Base-by-base conservation (phyloP, 2,888 invertebrate genomes). In the Yponomeuta evonymella region DNA sequence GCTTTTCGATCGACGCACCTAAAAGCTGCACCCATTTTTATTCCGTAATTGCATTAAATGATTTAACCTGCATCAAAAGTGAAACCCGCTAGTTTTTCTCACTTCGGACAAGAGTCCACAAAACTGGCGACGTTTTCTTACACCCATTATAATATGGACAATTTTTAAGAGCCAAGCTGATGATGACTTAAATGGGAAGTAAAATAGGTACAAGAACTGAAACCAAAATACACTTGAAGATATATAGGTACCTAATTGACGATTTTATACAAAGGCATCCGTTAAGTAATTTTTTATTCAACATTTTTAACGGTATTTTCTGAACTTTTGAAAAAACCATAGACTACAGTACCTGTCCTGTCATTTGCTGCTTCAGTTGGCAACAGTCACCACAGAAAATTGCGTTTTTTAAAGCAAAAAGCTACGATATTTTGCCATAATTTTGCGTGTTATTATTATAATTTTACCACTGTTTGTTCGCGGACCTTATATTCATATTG, bases 361-460 rank as follows among this genome's bases (percentile, higher is more conserved):
- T 87, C 89, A 90, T 81, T 85, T 86, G 82, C 80, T 79, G 82
- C 79, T 87, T 83, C 85, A 87, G 87, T 89, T 88, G 83, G 86
- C 86, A 86, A 83, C 85, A 86, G 84, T 85, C 83, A 84, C 76
- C 83, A 84, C 76, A 74, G 85, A 81, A 81, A 86, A 85, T 82
- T 79, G 78, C 84, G 77, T 83, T 86, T 68, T 87, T 85, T 79
- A 81, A 83, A 81, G 81, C 81, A 79, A 76, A 80, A 80, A 82
- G 81, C 76, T 75, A 76, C 73, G 76, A 71, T 75, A 76, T 72
- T 79, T 75, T 74, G 78, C 75, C 72, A 74, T 48, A 71, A 70
- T 68, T 74, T 67, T 29, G 5, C 15, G 65, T 65, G 30, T 10
- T 12, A 68, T 51, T 69, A 58, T 70, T 66, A 71, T 67, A 72